Conservation (phyloP, 2,113 vertebrate genomes). For the Agelaius phoeniceus region DNA sequence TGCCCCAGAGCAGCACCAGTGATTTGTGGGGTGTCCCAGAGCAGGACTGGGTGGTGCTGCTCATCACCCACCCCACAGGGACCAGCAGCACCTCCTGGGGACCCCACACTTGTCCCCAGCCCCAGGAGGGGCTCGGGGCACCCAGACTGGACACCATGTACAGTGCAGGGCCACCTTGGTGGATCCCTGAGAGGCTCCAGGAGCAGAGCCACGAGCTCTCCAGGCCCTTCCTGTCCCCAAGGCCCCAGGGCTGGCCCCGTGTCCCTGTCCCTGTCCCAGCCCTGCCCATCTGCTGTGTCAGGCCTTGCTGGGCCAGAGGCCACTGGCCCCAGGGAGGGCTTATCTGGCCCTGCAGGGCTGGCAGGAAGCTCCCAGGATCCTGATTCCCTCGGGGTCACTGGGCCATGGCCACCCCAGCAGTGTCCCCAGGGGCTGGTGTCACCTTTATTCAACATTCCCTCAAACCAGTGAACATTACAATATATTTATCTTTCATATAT, state of each 20-base stretch:
- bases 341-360: background rate
- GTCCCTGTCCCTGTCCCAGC: background rate
- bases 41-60: background rate
- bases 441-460: slow-evolving; percentile 40
- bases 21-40: background rate
- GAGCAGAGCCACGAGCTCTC: background rate
- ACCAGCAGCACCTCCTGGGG: background rate
- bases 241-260: rapidly evolving
- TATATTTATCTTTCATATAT: slow-evolving; percentile 57
- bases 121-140: rapidly evolving
- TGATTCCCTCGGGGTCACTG: rapidly evolving
- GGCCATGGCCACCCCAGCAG: background rate
- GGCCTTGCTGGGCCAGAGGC: background rate
- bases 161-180: background rate
- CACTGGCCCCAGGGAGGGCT: background rate
- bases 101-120: rapidly evolving
- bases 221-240: background rate
- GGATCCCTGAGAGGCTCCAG: background rate
- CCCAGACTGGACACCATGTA: rapidly evolving
- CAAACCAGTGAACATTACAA: slow-evolving; percentile 46
- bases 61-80: background rate
- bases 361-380: background rate
- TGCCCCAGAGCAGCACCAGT: background rate
- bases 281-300: background rate
- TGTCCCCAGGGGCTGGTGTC: background rate